Conservation (phyloP, 2,888 invertebrate species). For the Dendrolimus houi region DNA sequence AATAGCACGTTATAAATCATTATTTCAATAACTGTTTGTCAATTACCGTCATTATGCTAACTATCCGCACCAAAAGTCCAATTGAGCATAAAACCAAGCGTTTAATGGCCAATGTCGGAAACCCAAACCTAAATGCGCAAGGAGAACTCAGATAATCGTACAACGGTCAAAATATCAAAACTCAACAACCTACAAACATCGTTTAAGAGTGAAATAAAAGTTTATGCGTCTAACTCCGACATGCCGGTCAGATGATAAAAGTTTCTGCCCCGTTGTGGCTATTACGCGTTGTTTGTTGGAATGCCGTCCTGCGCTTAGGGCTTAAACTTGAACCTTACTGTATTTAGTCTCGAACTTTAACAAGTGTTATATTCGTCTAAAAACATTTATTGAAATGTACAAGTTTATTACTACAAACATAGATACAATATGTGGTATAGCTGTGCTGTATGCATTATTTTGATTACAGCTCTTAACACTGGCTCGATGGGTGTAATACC, state of each 20-base stretch:
- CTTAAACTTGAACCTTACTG: conserved; percentile 11
- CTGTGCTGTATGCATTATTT: too few relatives aligned
- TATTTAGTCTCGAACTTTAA: too few relatives aligned
- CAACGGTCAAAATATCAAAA: conserved; percentile 10
- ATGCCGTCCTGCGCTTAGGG: conserved; percentile 19
- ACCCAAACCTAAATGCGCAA: neutral
- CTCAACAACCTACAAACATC: conserved; percentile 18
- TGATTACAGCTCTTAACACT: too few relatives aligned
- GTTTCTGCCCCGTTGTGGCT: conserved; percentile 31
- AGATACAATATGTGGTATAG: too few relatives aligned
- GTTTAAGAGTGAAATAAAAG: conserved; percentile 41
- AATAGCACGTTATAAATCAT: too few relatives aligned
- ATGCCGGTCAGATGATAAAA: conserved; percentile 39
- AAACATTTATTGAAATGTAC: too few relatives aligned
- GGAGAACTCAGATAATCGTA: conserved; percentile 3
- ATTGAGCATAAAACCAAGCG: neutral
- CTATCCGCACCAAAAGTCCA: neutral
- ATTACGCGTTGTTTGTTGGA: conserved; percentile 31
- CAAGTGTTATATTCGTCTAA: too few relatives aligned
- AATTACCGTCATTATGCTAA: neutral
- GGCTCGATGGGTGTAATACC: too few relatives aligned
- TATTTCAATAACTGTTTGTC: neutral
- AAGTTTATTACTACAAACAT: too few relatives aligned
- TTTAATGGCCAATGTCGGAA: conserved; percentile 1
- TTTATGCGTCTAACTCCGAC: conserved; percentile 29